Evolutionary conservation across 1,140 invertebrate species (phyloP).

Genomic region (Akabosia matsudoensis): DNA sequence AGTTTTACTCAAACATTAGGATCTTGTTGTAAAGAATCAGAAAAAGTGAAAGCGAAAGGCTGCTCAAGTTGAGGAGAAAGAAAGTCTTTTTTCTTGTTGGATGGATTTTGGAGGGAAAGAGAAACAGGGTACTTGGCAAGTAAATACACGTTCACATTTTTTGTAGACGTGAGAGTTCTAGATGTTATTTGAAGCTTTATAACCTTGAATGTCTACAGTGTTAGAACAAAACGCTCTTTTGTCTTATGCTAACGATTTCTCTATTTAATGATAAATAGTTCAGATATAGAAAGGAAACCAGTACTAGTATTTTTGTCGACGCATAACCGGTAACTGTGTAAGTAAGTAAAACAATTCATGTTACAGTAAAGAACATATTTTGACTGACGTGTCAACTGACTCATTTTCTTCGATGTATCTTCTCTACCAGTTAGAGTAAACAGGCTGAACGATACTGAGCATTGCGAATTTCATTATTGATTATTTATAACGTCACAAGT

Average conservation of each 20-base stretch:
- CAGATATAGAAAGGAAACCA: too few species aligned
- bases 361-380: not conserved
- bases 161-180: too few species aligned
- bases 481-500: not conserved
- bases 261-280: too few species aligned
- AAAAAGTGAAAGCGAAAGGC: not conserved
- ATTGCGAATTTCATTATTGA: not conserved
- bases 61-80: too few species aligned
- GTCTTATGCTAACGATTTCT: too few species aligned
- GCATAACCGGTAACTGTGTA: too few species aligned
- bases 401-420: not conserved
- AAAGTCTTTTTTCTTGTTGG: not conserved
- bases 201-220: too few species aligned
- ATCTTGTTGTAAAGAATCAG: not conserved
- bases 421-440: not conserved
- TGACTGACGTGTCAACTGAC: not conserved
- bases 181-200: too few species aligned
- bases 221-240: too few species aligned
- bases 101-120: conserved; percentile 12
- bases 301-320: too few species aligned
- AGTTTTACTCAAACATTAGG: too few species aligned
- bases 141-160: not conserved
- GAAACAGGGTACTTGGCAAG: not conserved
- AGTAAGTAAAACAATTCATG: too few species aligned
- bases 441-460: not conserved